phyloP scores from a whole-genome alignment of 2,113 vertebrate genomes.

The Stigmatopora nigra region DNA sequence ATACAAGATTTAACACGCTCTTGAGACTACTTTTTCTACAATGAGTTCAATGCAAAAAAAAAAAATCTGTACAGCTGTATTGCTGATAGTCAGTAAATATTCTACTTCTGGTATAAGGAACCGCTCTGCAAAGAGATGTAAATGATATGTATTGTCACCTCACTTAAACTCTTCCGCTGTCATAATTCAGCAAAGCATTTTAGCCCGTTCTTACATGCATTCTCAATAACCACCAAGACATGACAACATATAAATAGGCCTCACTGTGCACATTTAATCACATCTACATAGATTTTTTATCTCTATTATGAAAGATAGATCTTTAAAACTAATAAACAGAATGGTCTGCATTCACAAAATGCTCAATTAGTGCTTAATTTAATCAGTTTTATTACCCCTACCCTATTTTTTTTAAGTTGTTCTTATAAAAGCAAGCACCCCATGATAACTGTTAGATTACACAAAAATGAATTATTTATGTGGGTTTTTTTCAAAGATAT shows the following conservation, averaged over 20 bases:
- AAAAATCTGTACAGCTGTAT: slow-evolving; percentile 2
- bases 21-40: slow-evolving; percentile 5
- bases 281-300: background rate
- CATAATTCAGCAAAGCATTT: background rate
- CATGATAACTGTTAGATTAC: background rate
- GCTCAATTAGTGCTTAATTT: background rate
- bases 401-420: background rate
- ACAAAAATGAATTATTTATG: background rate
- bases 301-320: background rate
- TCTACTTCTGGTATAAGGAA: background rate
- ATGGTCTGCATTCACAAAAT: background rate
- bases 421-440: background rate
- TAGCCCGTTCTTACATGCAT: background rate
- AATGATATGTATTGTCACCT: background rate
- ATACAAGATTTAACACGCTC: slow-evolving; percentile 4
- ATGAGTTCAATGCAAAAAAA: slow-evolving; percentile 1
- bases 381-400: no score
- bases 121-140: background rate
- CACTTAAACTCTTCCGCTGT: background rate
- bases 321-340: background rate
- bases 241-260: background rate
- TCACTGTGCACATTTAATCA: background rate
- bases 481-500: background rate
- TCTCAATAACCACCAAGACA: slow-evolving; percentile 1
- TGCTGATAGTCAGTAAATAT: background rate